Percentiles rank a stretch among this genome's conserved stretches.
Conservation (phyloP, 1,140 invertebrate genomes). For the Goniozus legneri region DNA sequence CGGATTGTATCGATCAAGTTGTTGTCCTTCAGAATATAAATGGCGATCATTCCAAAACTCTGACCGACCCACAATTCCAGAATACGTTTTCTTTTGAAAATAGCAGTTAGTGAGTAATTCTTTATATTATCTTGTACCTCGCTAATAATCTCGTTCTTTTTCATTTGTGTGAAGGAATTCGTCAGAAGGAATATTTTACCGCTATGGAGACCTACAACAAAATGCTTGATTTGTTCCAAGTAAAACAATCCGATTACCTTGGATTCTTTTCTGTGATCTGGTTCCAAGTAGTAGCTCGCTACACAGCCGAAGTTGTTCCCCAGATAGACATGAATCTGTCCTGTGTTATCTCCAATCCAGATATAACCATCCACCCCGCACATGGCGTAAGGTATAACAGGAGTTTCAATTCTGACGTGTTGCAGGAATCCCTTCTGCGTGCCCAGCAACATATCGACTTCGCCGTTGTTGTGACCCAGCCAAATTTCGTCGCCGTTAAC, state of each 20-base stretch:
- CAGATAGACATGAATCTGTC: constrained; percentile 74
- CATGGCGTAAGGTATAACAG: constrained; percentile 62
- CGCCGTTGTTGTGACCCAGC: constrained; percentile 68
- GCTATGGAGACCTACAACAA: constrained; percentile 70
- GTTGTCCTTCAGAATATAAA: constrained; percentile 60
- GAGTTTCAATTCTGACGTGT: constrained; percentile 56
- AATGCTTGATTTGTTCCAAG: constrained; percentile 63
- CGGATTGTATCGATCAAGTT: constrained; percentile 39
- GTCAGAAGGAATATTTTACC: constrained; percentile 69
- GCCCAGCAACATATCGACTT: constrained; percentile 64
- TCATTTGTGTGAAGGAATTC: constrained; percentile 46
- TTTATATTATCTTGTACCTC: constrained; percentile 33
- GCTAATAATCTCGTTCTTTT: constrained; percentile 39
- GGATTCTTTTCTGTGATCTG: constrained; percentile 51
- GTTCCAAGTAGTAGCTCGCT: constrained; percentile 52
- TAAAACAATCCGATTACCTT: constrained; percentile 65
- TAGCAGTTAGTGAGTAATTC: constrained; percentile 45
- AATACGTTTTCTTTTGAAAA: constrained; percentile 38
- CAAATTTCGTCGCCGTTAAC: constrained; percentile 61
- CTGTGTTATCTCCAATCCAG: constrained; percentile 83
- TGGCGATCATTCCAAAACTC: constrained; percentile 67
- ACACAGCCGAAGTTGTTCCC: constrained; percentile 52
- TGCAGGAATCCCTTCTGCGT: constrained; percentile 60
- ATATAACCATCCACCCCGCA: constrained; percentile 69
- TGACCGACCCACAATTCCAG: constrained; percentile 70